Evolutionary conservation across 2,888 invertebrate species (phyloP), one percentile per base, ranked within the genome.

Genomic region (Theristus sp.): DNA sequence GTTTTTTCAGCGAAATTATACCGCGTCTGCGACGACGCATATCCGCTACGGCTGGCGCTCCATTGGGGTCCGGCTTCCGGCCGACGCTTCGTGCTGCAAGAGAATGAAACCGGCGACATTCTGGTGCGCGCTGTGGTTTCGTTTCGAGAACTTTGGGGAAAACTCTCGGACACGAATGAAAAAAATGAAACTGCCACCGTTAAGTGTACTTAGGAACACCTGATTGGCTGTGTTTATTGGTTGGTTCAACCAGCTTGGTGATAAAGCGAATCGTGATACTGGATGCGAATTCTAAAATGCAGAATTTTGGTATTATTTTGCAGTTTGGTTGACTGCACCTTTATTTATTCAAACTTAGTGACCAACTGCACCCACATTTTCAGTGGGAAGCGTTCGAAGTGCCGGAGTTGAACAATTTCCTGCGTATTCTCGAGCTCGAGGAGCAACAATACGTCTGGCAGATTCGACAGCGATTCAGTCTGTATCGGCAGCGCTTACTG

Each of bases 321-420:
- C n/a, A n/a, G n/a, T 38, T 38, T 38, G 38, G 17, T 13, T 38
- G 38, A 38, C 17, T 38, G 38, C 38, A 13, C 38, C 17, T n/a
- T n/a, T n/a, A n/a, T n/a, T n/a, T n/a, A n/a, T 17, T 38, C 38
- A 13, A 13, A 13, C 6, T 17, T 38, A 17, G 17, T 38, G 17
- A 38, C 17, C 6, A 38, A n/a, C n/a, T 52, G 3, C 52, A 52
- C 6, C 52, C n/a, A 10, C 3, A 52, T 56, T 67, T 69, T 55
- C 72, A 80, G 79, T 81, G 81, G 80, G 79, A 80, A 56, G 78
- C 76, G 17, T 81, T 81, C 71, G 77, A 79, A 60, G 65, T 77
- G 26, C 80, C 81, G 22, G 81, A 81, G 68, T 70, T 81, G 62
- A 74, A 75, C 59, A 81, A 80, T 67, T 81, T 81, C 69, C 69